Evolutionary conservation across 2,797 vertebrate species (phyloP).

Genomic region (Menidia menidia): DNA sequence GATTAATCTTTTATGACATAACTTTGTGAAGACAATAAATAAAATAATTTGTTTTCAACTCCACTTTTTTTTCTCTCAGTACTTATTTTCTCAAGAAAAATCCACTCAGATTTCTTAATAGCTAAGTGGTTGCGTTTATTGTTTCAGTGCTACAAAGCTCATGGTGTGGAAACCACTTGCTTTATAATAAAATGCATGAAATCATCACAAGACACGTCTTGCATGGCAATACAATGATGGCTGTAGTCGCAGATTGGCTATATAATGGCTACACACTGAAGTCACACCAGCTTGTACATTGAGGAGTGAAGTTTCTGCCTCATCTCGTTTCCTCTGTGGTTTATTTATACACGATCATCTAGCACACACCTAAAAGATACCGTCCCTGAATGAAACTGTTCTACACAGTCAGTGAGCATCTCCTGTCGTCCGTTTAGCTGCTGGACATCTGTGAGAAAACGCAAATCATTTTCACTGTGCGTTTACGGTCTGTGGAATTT

Average conservation of each 20-base stretch:
- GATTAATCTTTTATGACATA: slow-evolving; percentile 16
- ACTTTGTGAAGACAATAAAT: slow-evolving; percentile 29
- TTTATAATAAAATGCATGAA: slow-evolving; percentile 69
- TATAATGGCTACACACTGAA: slow-evolving; percentile 75
- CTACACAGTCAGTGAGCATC: slow-evolving; percentile 36
- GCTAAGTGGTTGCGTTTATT: slow-evolving; percentile 76
- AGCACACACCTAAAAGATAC: slow-evolving; percentile 39
- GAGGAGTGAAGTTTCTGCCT: slow-evolving; percentile 43
- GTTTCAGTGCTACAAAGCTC: slow-evolving; percentile 68
- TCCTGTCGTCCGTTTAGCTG: slow-evolving; percentile 18
- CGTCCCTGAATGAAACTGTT: slow-evolving; percentile 70
- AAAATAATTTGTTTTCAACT: slow-evolving; percentile 19
- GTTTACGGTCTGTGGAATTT: slow-evolving; percentile 89
- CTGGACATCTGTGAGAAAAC: slow-evolving; percentile 11
- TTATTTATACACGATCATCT: slow-evolving; percentile 39
- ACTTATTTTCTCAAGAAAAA: slow-evolving; percentile 43
- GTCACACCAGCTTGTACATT: slow-evolving; percentile 74
- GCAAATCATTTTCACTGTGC: not conserved
- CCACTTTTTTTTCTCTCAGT: not conserved
- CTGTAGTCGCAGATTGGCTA: slow-evolving; percentile 64
- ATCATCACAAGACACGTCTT: slow-evolving; percentile 74
- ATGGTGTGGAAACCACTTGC: slow-evolving; percentile 64
- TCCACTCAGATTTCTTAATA: slow-evolving; percentile 60
- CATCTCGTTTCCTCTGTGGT: slow-evolving; percentile 31
- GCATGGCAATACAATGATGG: slow-evolving; percentile 73